phyloP scores from a whole-genome alignment of 2,797 vertebrate genomes.

The Trachops cirrhosus region DNA sequence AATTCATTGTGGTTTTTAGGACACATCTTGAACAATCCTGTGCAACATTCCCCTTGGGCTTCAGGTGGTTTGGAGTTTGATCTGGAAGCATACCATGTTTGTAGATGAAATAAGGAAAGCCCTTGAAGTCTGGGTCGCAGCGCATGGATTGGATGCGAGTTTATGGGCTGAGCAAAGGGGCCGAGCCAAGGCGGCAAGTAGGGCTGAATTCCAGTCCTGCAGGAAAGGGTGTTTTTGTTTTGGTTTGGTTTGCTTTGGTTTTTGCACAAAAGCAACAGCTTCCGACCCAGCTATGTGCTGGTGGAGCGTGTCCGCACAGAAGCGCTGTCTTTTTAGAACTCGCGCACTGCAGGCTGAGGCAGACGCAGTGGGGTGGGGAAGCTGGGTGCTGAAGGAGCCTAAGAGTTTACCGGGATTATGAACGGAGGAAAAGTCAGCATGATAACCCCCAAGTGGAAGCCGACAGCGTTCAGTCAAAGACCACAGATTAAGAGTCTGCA shows the following conservation, averaged over 20 bases:
- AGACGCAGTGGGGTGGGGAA: background rate
- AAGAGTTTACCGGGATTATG: background rate
- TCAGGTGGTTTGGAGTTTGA: background rate
- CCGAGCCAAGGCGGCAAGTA: background rate
- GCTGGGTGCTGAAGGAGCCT: background rate
- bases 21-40: background rate
- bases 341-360: background rate
- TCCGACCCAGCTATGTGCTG: background rate
- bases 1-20: background rate
- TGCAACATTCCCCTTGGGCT: background rate
- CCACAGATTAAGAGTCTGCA: background rate
- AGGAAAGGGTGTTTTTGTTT: background rate
- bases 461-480: background rate
- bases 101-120: background rate
- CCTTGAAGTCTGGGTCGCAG: too few relatives aligned
- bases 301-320: background rate
- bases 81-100: background rate
- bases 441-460: background rate
- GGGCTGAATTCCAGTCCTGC: background rate
- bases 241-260: background rate
- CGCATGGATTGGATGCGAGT: accelerated
- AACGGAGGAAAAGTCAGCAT: background rate
- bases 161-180: background rate
- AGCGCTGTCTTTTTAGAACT: background rate
- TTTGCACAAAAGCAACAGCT: background rate